These are phyloP conservation scores for Halictus ligatus DNA, from an alignment of 2,888 invertebrate genomes.

Conservation along the genomic window DNA sequence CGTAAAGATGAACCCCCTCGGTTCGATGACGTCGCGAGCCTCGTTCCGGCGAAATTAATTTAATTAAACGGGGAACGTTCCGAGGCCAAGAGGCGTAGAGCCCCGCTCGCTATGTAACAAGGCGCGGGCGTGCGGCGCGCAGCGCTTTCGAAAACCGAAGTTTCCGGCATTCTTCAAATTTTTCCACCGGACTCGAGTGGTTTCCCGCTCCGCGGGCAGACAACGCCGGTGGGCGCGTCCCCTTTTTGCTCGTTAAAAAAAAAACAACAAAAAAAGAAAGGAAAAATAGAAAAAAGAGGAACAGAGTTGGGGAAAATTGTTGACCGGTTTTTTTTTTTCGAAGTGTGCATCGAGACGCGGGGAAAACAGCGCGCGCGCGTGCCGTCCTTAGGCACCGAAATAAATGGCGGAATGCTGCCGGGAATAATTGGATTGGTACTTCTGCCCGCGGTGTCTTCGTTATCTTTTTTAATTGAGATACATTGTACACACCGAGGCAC, in stretches of 20 bases:
- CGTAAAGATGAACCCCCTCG: conserved; percentile 4
- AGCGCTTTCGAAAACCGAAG: conserved; percentile 21
- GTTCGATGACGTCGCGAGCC: background rate
- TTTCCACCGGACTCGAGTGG: background rate
- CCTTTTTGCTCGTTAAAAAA: background rate
- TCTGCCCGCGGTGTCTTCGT: conserved; percentile 54
- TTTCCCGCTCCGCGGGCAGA: background rate
- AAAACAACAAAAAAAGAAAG: background rate
- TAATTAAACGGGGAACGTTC: conserved; percentile 29
- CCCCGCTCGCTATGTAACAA: conserved; percentile 12
- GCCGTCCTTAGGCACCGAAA: conserved; percentile 40
- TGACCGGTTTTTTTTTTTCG: conserved; percentile 26
- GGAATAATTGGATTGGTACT: conserved; percentile 66
- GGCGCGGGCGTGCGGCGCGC: background rate
- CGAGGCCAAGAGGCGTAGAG: conserved; percentile 12
- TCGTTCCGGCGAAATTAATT: conserved; percentile 27
- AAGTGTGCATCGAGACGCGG: conserved; percentile 41
- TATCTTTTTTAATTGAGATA: conserved; percentile 66
- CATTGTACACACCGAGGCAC: conserved; percentile 18
- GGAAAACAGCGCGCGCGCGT: conserved; percentile 21
- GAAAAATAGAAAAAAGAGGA: background rate
- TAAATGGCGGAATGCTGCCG: conserved; percentile 48
- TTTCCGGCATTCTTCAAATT: conserved; percentile 32
- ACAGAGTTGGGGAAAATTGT: conserved; percentile 6
- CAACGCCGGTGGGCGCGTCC: background rate